These are phyloP conservation scores for Mesoclemmys tuberculata DNA, from an alignment of 2,113 vertebrate genomes.

Conservation along the genomic window DNA sequence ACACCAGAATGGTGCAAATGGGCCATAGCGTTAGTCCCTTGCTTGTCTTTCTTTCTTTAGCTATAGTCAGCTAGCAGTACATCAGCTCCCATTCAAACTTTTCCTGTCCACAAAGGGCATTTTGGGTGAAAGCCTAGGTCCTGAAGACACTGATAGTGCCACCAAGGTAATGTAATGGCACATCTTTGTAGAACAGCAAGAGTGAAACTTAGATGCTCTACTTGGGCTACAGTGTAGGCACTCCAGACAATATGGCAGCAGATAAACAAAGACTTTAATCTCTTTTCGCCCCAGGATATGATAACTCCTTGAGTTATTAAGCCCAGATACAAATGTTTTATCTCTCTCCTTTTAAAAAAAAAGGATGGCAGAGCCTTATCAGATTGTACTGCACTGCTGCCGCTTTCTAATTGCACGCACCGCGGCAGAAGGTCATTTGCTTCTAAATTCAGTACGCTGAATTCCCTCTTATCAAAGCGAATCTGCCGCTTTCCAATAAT, in stretches of 20 bases:
- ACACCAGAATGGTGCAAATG: neutral
- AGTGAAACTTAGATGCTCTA: neutral
- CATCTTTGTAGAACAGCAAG: neutral
- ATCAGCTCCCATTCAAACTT: neutral
- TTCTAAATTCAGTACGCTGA: neutral
- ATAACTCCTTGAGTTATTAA: neutral
- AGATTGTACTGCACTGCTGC: neutral
- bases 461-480: neutral
- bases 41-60: neutral
- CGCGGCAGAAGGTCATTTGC: neutral
- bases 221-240: neutral
- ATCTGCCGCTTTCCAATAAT: accelerated
- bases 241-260: neutral
- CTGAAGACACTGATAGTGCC: neutral
- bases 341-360: neutral
- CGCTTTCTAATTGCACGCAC: neutral
- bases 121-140: neutral
- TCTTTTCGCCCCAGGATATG: neutral
- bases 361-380: neutral
- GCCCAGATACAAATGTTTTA: neutral
- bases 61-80: neutral
- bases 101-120: neutral
- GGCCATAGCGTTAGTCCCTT: neutral
- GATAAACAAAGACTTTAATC: neutral
- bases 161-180: neutral